Conservation (phyloP, 1,140 invertebrate species). For the Drosophila miranda region DNA sequence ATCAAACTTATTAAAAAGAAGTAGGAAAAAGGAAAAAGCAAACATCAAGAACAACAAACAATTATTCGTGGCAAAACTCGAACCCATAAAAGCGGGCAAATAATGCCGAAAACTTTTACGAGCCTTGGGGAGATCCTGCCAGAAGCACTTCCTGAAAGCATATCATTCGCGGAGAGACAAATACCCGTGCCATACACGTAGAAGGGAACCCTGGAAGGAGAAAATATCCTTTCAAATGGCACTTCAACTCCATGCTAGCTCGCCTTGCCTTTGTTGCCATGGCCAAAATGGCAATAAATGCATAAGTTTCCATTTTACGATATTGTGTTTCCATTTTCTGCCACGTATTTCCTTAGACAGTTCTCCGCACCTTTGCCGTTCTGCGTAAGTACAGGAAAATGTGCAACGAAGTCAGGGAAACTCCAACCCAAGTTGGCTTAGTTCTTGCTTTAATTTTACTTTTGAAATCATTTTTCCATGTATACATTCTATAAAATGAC, state of each 20-base stretch:
- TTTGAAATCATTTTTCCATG: slow-evolving; percentile 7
- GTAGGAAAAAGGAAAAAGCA: slow-evolving; percentile 18
- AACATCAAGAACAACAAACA: slow-evolving; percentile 65
- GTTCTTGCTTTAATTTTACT: slow-evolving; percentile 21
- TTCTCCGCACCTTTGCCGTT: slow-evolving; percentile 44
- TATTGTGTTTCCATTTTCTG: slow-evolving; percentile 68
- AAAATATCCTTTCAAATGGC: slow-evolving; percentile 45
- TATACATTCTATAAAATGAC: background rate
- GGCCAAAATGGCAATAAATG: slow-evolving; percentile 69
- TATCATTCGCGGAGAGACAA: slow-evolving; percentile 51
- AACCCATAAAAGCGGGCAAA: slow-evolving; percentile 67
- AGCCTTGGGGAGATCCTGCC: slow-evolving; percentile 44
- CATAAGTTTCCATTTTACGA: slow-evolving; percentile 79
- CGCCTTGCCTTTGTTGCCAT: slow-evolving; percentile 22
- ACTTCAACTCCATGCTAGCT: slow-evolving; percentile 51
- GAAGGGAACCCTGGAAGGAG: background rate
- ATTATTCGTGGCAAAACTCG: slow-evolving; percentile 66
- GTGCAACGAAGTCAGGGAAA: slow-evolving; percentile 1
- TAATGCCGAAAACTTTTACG: slow-evolving; percentile 74
- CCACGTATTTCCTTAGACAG: slow-evolving; percentile 32
- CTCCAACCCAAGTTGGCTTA: no score
- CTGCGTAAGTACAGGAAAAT: slow-evolving; percentile 13
- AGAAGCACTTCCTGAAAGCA: slow-evolving; percentile 43
- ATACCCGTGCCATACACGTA: slow-evolving; percentile 5
- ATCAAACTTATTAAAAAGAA: slow-evolving; percentile 69